phyloP scores from a whole-genome alignment of 2,797 vertebrate species.

The Myotis pilosus region DNA sequence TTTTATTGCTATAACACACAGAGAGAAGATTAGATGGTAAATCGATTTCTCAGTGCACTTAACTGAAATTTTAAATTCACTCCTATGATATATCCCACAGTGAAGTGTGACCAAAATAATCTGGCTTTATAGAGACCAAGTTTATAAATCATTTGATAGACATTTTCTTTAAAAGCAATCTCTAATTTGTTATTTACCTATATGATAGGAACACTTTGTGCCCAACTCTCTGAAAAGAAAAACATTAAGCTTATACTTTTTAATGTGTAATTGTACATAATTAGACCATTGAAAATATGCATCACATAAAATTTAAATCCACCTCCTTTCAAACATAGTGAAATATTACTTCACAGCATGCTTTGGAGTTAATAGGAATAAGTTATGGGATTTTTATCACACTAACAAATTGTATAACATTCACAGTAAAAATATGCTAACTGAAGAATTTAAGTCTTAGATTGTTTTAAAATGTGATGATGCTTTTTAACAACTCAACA shows the following conservation, averaged over 20 bases:
- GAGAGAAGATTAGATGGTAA: constrained; percentile 24
- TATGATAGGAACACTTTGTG: background rate
- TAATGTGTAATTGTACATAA: background rate
- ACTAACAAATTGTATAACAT: background rate
- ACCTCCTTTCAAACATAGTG: background rate
- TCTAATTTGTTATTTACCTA: background rate
- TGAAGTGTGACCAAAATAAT: background rate
- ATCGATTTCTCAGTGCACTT: background rate
- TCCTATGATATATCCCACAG: background rate
- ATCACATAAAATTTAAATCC: background rate
- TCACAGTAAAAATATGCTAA: background rate
- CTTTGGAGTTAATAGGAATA: background rate
- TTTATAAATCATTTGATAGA: background rate
- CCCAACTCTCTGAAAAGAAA: background rate
- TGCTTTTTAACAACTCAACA: background rate
- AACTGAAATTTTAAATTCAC: constrained; percentile 44
- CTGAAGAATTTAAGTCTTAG: background rate
- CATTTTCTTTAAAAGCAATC: background rate
- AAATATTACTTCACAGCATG: background rate
- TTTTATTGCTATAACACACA: constrained; percentile 16
- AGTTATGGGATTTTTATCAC: background rate
- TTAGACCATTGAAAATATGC: background rate
- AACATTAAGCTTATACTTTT: background rate
- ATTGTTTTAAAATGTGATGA: background rate
- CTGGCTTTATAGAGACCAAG: background rate